Evolutionary conservation across 2,797 vertebrate genomes (phyloP).

Genomic region (Lepus townsendii): DNA sequence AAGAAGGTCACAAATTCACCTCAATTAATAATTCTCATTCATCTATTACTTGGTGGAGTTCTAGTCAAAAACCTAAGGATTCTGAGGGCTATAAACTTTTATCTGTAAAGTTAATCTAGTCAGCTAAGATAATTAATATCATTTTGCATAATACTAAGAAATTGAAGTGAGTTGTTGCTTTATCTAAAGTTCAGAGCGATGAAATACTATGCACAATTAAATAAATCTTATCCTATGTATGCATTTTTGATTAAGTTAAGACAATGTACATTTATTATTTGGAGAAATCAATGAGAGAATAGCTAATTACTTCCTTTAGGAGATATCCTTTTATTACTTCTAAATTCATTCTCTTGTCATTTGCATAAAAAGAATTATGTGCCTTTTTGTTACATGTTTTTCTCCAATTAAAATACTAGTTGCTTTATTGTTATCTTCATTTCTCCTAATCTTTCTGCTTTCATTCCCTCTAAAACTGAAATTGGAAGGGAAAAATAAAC

Average conservation of each 20-base stretch:
- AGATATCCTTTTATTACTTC: conserved; percentile 51
- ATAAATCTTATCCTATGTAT: conserved; percentile 57
- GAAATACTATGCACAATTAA: conserved; percentile 54
- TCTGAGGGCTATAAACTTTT: conserved; percentile 43
- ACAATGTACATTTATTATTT: conserved; percentile 66
- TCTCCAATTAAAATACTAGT: conserved; percentile 53
- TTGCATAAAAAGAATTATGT: conserved; percentile 66
- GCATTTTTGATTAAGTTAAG: conserved; percentile 72
- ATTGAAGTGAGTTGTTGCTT: conserved; percentile 75
- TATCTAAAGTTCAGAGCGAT: conserved; percentile 50
- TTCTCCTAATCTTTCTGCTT: neutral
- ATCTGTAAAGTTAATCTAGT: conserved; percentile 59
- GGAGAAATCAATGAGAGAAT: conserved; percentile 59
- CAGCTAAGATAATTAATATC: conserved; percentile 70
- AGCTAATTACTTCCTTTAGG: conserved; percentile 72
- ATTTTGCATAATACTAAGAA: conserved; percentile 72
- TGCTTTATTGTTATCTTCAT: conserved; percentile 13
- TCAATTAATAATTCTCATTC: neutral
- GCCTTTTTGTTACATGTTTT: conserved; percentile 34
- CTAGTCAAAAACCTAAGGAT: conserved; percentile 5
- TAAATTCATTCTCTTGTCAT: conserved; percentile 59
- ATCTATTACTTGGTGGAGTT: neutral
- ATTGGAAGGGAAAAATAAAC: neutral
- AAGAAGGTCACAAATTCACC: neutral
- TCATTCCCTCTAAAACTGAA: neutral